These are phyloP conservation scores for Oikopleura vanhoeffeni DNA, from an alignment of 23 tunicate genomes.

Conservation along the genomic window DNA sequence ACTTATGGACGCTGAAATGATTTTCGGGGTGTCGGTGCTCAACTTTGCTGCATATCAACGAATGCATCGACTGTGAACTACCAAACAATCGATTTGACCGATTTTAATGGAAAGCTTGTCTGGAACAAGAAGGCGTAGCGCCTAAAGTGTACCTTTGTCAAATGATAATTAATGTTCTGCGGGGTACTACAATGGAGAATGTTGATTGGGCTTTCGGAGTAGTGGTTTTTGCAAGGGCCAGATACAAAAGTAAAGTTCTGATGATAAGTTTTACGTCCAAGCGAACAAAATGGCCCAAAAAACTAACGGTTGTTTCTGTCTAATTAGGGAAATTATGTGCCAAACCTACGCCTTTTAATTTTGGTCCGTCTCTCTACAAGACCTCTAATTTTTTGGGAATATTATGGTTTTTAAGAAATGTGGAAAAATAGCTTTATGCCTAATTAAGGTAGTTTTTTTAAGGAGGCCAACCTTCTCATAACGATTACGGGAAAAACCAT, in stretches of 20 bases:
- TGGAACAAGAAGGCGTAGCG: slow-evolving; percentile 28
- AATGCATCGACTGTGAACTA: slow-evolving; percentile 39
- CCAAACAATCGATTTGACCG: slow-evolving; percentile 74
- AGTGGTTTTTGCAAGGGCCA: slow-evolving; percentile 78
- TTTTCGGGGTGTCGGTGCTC: slow-evolving; percentile 24
- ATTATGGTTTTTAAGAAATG: too few species aligned
- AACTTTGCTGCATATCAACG: slow-evolving; percentile 31
- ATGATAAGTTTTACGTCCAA: too few species aligned
- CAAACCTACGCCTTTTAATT: too few species aligned
- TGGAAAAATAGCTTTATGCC: too few species aligned
- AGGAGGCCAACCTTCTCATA: too few species aligned
- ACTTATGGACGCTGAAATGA: slow-evolving; percentile 26
- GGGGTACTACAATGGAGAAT: slow-evolving; percentile 72
- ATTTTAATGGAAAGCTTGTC: slow-evolving; percentile 45
- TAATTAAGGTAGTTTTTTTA: too few species aligned
- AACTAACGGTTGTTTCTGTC: too few species aligned
- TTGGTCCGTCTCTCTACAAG: too few species aligned
- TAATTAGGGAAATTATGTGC: too few species aligned
- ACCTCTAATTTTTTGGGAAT: too few species aligned
- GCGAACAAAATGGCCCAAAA: too few species aligned
- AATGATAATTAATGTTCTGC: slow-evolving; percentile 55
- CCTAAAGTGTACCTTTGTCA: slow-evolving; percentile 18
- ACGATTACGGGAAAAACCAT: too few species aligned
- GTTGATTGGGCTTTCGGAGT: slow-evolving; percentile 75
- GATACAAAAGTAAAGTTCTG: slow-evolving; percentile 56